A percentile compares a stretch with the other conserved stretches of the same genome.
phyloP scores from a whole-genome alignment of 2,888 invertebrate species.

The Phlogophora meticulosa region DNA sequence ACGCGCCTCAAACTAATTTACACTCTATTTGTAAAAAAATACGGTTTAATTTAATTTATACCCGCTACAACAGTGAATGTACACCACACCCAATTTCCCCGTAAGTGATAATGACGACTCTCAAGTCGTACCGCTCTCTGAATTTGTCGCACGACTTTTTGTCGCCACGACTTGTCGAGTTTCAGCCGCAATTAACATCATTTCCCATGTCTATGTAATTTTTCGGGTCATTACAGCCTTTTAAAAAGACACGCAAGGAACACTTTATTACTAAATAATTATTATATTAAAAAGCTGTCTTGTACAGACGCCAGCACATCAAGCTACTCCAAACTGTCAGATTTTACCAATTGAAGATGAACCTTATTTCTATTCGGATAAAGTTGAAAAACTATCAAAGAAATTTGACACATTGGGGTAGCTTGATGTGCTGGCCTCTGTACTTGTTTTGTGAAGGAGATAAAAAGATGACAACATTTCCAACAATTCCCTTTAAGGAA shows the following conservation, averaged over 20 bases:
- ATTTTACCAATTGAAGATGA: too few species aligned
- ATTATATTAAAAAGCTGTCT: conserved; percentile 53
- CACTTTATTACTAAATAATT: conserved; percentile 59
- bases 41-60: conserved; percentile 1
- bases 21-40: too few species aligned
- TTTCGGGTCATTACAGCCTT: conserved; percentile 66
- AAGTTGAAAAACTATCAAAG: too few species aligned
- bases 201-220: conserved; percentile 75
- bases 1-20: too few species aligned
- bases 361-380: too few species aligned
- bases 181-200: conserved; percentile 77
- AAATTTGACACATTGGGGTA: too few species aligned
- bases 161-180: conserved; percentile 70
- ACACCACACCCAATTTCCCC: conserved; percentile 70
- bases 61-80: conserved; percentile 45
- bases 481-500: conserved; percentile 1
- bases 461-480: conserved; percentile 36
- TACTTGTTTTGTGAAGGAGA: conserved; percentile 26
- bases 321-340: too few species aligned
- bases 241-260: conserved; percentile 41
- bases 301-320: too few species aligned
- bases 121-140: conserved; percentile 65
- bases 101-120: conserved; percentile 79
- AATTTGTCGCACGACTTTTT: conserved; percentile 84
- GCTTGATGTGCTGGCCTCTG: too few species aligned